phyloP scores from a whole-genome alignment of 2,888 invertebrate genomes.

The Drosophila setosimentum region DNA sequence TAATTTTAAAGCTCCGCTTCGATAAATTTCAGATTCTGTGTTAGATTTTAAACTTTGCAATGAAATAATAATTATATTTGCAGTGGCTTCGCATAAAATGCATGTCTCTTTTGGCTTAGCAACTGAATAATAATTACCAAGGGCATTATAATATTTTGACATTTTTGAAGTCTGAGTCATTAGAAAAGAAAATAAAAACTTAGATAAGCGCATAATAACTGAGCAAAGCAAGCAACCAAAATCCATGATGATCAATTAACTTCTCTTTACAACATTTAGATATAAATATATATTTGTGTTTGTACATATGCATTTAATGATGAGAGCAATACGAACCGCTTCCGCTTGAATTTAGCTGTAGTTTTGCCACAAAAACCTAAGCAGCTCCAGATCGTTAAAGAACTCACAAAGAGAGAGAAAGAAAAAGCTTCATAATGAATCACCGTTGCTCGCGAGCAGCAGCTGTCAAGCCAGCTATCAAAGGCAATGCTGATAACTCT shows the following conservation, averaged over 20 bases:
- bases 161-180: slow-evolving; percentile 39
- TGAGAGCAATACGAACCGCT: neutral
- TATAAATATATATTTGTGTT: neutral
- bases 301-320: neutral
- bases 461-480: slow-evolving; percentile 46
- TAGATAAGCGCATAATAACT: slow-evolving; percentile 38
- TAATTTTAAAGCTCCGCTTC: slow-evolving; percentile 15
- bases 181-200: neutral
- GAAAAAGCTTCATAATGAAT: slow-evolving; percentile 40
- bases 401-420: slow-evolving; percentile 7
- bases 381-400: slow-evolving; percentile 39
- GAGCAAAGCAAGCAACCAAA: slow-evolving; percentile 3
- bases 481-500: slow-evolving; percentile 44
- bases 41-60: neutral
- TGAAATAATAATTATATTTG: neutral
- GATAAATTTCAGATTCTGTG: slow-evolving; percentile 20
- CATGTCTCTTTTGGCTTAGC: neutral
- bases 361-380: slow-evolving; percentile 5
- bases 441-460: slow-evolving; percentile 37
- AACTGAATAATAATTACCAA: neutral
- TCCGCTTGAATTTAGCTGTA: slow-evolving; percentile 10
- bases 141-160: slow-evolving; percentile 2
- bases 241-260: slow-evolving; percentile 3
- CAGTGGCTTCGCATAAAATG: neutral
- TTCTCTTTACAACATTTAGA: neutral